Conservation (phyloP, 2,797 vertebrate species). For the Chiloscyllium punctatum region DNA sequence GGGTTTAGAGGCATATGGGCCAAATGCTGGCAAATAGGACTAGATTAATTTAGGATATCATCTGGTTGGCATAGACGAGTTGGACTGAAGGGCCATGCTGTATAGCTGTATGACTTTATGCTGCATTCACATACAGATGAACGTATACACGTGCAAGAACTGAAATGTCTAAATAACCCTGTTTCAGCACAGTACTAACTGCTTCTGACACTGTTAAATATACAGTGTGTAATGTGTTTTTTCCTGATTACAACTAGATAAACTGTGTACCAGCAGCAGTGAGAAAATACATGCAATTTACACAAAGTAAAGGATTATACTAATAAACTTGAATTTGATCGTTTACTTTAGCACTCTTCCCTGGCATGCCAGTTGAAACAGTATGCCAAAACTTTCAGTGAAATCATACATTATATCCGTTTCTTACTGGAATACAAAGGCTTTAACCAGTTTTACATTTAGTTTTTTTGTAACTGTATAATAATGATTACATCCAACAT, state of each 20-base stretch:
- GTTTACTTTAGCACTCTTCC: conserved; percentile 8
- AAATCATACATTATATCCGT: not conserved
- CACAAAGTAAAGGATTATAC: conserved; percentile 32
- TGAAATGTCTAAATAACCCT: conserved; percentile 23
- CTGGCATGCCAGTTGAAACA: conserved; percentile 22
- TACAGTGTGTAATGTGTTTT: conserved; percentile 34
- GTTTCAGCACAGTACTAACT: conserved; percentile 28
- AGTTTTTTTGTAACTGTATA: not conserved
- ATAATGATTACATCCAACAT: not conserved
- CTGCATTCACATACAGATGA: not conserved
- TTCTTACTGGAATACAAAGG: not conserved
- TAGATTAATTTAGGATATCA: too few relatives aligned
- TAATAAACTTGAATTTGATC: conserved; percentile 33
- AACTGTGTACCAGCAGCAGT: conserved; percentile 26
- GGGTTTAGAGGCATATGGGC: too few relatives aligned
- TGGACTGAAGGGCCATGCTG: too few relatives aligned
- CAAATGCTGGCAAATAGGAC: too few relatives aligned
- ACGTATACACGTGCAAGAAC: not conserved
- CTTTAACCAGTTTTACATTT: not conserved
- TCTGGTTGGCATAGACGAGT: not conserved
- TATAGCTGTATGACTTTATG: not conserved
- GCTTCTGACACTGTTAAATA: conserved; percentile 38
- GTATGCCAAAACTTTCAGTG: conserved; percentile 12
- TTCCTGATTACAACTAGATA: conserved; percentile 32
- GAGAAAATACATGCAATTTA: conserved; percentile 33